Conservation (phyloP, 2,797 vertebrate species). For the Oceanodroma leucorhoa region DNA sequence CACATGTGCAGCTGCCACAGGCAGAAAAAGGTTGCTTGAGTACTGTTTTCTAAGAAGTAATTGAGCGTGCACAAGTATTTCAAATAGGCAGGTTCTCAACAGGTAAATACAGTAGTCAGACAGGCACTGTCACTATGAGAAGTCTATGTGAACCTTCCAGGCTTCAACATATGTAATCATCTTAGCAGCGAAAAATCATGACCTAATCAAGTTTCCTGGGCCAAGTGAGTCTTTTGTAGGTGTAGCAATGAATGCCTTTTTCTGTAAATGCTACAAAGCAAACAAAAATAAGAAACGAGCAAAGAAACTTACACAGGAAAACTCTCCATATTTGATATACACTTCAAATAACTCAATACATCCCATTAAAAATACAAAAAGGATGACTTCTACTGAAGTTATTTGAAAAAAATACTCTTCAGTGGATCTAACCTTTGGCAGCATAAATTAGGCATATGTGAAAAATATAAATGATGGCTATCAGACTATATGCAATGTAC, state of each 20-base stretch:
- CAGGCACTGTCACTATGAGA: background rate
- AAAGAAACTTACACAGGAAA: background rate
- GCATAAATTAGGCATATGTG: background rate
- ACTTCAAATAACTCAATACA: background rate
- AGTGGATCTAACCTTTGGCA: background rate
- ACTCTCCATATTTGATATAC: background rate
- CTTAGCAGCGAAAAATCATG: background rate
- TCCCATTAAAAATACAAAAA: background rate
- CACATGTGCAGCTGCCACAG: background rate
- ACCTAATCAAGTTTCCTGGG: background rate
- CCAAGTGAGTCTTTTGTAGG: background rate
- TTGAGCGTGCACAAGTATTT: background rate
- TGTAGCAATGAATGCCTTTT: background rate
- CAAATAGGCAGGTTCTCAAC: background rate
- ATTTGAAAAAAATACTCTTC: background rate
- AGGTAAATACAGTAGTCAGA: background rate
- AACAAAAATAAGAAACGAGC: background rate
- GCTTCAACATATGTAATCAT: background rate
- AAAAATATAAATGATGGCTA: background rate
- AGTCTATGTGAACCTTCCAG: background rate
- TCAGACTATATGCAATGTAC: background rate
- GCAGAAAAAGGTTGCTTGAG: background rate
- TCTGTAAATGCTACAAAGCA: background rate
- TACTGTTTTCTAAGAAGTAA: background rate
- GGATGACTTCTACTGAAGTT: background rate